Conservation (phyloP, 1,140 invertebrate genomes). For the Calliphora vicina region DNA sequence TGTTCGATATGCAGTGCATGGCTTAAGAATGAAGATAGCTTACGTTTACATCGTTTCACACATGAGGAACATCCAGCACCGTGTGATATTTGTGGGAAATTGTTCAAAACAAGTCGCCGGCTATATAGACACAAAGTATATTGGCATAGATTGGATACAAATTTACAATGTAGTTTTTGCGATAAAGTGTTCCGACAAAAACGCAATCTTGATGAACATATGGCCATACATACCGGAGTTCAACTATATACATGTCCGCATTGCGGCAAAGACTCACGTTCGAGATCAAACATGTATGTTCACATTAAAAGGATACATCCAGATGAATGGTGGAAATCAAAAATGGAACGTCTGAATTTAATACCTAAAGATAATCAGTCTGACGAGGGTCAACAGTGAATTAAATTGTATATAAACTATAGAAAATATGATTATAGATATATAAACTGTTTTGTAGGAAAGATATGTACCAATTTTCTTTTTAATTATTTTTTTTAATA, state of each 20-base stretch:
- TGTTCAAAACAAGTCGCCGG: conserved; percentile 43
- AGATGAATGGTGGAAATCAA: conserved; percentile 55
- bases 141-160: conserved; percentile 53
- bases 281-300: conserved; percentile 61
- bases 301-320: conserved; percentile 59
- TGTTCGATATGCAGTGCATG: conserved; percentile 53
- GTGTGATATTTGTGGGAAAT: conserved; percentile 53
- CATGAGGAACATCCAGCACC: conserved; percentile 50
- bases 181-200: conserved; percentile 58
- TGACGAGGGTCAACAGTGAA: not conserved
- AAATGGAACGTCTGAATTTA: conserved; percentile 56
- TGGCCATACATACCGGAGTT: conserved; percentile 62
- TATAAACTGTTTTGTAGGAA: too few relatives aligned
- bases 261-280: conserved; percentile 58
- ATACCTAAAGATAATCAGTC: conserved; percentile 51
- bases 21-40: conserved; percentile 56
- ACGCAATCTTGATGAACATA: conserved; percentile 55
- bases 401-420: too few relatives aligned
- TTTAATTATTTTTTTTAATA: too few relatives aligned
- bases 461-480: too few relatives aligned
- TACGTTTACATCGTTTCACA: conserved; percentile 52
- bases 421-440: too few relatives aligned
- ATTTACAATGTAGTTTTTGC: conserved; percentile 56
- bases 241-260: conserved; percentile 60
- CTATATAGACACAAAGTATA: conserved; percentile 53